These are phyloP conservation scores for Butorides virescens DNA, from an alignment of 2,113 vertebrate genomes.

Conservation along the genomic window DNA sequence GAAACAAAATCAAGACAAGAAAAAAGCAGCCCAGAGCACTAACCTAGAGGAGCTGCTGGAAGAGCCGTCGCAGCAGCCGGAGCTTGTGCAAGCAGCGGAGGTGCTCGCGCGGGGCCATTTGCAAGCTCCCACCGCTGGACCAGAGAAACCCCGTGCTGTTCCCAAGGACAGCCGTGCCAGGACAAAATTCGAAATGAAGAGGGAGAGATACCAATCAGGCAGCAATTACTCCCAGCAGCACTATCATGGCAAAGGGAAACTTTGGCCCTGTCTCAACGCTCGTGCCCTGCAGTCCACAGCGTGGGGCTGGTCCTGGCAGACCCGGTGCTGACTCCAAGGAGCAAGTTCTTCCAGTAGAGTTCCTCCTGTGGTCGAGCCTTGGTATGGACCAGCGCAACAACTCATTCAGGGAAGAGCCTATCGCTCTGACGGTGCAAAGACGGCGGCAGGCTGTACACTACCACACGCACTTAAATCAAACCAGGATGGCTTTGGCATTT, in stretches of 20 bases:
- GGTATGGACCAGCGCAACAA: neutral
- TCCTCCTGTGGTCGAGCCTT: neutral
- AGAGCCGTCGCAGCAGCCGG: neutral
- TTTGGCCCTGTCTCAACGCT: accelerated
- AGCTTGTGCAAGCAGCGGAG: neutral
- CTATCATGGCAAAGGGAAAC: neutral
- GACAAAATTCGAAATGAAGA: neutral
- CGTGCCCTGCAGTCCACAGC: accelerated
- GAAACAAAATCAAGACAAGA: neutral
- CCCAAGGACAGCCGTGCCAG: accelerated
- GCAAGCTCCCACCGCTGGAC: neutral
- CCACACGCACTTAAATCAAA: accelerated
- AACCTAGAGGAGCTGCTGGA: neutral
- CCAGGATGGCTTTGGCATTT: neutral
- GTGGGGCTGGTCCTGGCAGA: neutral
- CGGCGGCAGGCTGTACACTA: accelerated
- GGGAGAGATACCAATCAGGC: neutral
- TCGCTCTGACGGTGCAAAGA: accelerated
- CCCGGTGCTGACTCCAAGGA: accelerated
- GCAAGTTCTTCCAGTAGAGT: neutral
- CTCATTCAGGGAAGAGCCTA: neutral
- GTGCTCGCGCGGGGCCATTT: accelerated
- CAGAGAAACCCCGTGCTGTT: accelerated
- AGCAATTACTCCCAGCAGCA: neutral
- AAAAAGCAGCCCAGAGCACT: neutral